Conservation (phyloP, 2,797 vertebrate species). For the Muscicapa striata region DNA sequence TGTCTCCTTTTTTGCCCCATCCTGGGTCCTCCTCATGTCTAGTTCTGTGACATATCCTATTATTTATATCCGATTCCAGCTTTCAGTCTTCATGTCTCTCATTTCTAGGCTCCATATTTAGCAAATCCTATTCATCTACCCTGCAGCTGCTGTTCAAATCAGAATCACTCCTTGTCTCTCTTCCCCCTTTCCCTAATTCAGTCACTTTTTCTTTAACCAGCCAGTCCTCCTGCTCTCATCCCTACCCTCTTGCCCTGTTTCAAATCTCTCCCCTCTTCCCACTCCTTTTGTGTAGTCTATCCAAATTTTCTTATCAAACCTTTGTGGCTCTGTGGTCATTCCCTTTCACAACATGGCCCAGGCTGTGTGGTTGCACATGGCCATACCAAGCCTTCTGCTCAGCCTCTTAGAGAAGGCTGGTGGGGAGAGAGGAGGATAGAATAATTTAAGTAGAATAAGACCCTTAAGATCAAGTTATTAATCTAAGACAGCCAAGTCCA, state of each 20-base stretch:
- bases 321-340: not conserved
- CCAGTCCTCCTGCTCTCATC: not conserved
- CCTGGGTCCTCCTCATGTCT: not conserved
- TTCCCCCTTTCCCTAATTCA: not conserved
- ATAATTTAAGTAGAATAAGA: not conserved
- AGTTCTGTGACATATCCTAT: not conserved
- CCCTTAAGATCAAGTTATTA: not conserved
- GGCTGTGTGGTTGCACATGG: not conserved
- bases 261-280: not conserved
- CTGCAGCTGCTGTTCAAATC: not conserved
- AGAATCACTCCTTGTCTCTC: not conserved
- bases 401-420: not conserved
- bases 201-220: not conserved
- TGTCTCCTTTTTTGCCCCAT: not conserved
- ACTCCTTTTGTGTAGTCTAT: not conserved
- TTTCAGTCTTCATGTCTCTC: not conserved
- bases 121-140: not conserved
- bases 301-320: not conserved
- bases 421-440: not conserved
- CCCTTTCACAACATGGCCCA: not conserved
- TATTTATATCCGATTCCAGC: not conserved
- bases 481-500: not conserved
- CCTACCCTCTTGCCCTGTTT: not conserved
- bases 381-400: not conserved
- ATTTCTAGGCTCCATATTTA: not conserved